phyloP scores from a whole-genome alignment of 2,113 vertebrate species.

The Pseudorectes ferrugineus region DNA sequence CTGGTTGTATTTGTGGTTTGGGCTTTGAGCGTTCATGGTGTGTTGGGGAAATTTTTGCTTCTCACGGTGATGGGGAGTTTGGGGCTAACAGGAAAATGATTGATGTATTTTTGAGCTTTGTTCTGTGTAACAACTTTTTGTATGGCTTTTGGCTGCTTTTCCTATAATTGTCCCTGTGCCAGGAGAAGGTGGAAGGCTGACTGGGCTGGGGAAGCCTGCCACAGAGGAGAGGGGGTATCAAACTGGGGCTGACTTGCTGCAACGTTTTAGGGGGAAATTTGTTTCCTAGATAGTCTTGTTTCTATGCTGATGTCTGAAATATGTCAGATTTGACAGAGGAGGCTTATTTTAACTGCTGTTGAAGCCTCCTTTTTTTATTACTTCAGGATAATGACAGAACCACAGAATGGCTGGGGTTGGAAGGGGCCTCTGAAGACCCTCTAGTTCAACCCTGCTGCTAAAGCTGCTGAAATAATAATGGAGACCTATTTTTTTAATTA shows the following conservation, averaged over 20 bases:
- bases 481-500: not conserved
- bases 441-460: not conserved
- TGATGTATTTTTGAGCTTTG: not conserved
- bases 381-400: not conserved
- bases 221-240: not conserved
- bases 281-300: not conserved
- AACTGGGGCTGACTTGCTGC: not conserved
- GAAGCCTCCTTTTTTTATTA: not conserved
- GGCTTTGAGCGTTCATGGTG: not conserved
- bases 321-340: not conserved
- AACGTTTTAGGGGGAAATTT: not conserved
- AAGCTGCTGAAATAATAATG: not conserved
- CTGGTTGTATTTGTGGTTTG: rapidly evolving
- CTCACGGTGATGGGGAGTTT: rapidly evolving
- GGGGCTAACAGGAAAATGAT: rapidly evolving
- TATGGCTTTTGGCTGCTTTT: not conserved
- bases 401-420: not conserved
- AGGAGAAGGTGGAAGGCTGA: not conserved
- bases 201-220: not conserved
- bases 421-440: not conserved
- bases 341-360: not conserved
- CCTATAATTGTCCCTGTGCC: rapidly evolving
- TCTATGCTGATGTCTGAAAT: not conserved
- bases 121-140: not conserved
- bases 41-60: not conserved